Evolutionary conservation across 2,113 vertebrate species (phyloP), one percentile per base, ranked within the genome.

Genomic region (Centropristis striata): DNA sequence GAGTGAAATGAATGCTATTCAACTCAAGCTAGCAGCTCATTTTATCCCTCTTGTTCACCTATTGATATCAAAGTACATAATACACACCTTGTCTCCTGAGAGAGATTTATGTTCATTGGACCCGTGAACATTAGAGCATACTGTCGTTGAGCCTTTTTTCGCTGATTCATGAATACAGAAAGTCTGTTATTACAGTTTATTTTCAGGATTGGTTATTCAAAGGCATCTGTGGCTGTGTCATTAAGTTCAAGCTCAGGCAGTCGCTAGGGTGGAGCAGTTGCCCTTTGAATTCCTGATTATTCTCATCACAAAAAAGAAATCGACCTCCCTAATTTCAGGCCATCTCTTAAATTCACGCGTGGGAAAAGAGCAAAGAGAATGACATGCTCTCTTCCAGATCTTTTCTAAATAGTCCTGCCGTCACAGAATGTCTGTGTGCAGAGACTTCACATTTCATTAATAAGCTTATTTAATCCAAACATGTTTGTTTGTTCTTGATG

Each of bases 1-100:
- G 92, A 91, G 91, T 85, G 83, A 92, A 95, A 92, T 90, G 68
- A 91, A 88, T 91, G 83, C 81, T 88, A 87, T 89, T 94, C 90
- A 86, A 78, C 83, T 90, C 87, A 79, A 79, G 75, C 88, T 67
- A 75, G 89, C 89, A 82, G 92, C 86, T 92, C 88, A 80, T 91
- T 95, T 90, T 80, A 93, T 93, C 91, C 84, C 74, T 27, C 90
- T 84, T 83, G 78, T 90, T 91, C 90, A 88, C 89, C 88, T 91
- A 87, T 88, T 86, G 92, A 91, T 92, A 91, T 88, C 85, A 84
- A 85, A 91, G 83, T 83, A 89, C 83, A 88, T 66, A 88, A 90
- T 88, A 77, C 66, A 89, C 87, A 90, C 78, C 75, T 73, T 84
- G 84, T 85, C 85, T 83, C 75, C 76, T 25, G 50, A 74, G 83